Evolutionary conservation across 2,797 vertebrate genomes (phyloP), one percentile per base, ranked within the genome.

Genomic region (Pteropus rufus): DNA sequence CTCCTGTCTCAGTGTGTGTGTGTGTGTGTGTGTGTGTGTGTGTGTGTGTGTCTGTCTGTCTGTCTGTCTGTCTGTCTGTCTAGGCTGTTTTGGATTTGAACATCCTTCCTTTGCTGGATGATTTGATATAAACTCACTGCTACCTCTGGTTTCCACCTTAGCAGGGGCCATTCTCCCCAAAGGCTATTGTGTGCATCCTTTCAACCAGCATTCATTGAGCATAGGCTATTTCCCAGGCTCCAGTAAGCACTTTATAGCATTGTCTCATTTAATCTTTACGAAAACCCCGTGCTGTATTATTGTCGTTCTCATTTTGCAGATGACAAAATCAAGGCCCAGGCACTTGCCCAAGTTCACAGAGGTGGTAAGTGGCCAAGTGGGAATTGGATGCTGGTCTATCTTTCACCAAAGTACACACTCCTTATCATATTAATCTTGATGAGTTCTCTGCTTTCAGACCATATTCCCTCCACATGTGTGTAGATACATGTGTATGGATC

Each of bases 401-500:
- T 60, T 56, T 16, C 7, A 16, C 76, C n/a, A 1, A 41, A 73
- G 70, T 70, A 65, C 86, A 26, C 16, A 10, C 10, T 75, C 52
- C 52, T 76, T 46, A 3, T 2, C 0, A 0, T 56, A 10, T 76
- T 44, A 26, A 34, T 54, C 56, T 60, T 39, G 54, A 76, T 44
- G n/a, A 52, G 4, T 23, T 54, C 29, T 82, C 26, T 36, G 54
- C 16, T 67, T 75, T 76, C 16, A 23, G 29, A 52, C 36, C 60
- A 21, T 11, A 3, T 49, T 49, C 26, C 9, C 14, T 72, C 24
- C 39, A 31, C 8, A 8, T 0, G 0, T 7, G 21, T 34, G 10
- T 41, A 34, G 36, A 65, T 9, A 29, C 34, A 18, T 34, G 65
- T 64, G 36, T 52, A 84, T 88, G 56, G 23, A 23, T 62, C 75